Evolutionary conservation across 2,888 invertebrate species (phyloP).

Genomic region (Cantharis rustica): DNA sequence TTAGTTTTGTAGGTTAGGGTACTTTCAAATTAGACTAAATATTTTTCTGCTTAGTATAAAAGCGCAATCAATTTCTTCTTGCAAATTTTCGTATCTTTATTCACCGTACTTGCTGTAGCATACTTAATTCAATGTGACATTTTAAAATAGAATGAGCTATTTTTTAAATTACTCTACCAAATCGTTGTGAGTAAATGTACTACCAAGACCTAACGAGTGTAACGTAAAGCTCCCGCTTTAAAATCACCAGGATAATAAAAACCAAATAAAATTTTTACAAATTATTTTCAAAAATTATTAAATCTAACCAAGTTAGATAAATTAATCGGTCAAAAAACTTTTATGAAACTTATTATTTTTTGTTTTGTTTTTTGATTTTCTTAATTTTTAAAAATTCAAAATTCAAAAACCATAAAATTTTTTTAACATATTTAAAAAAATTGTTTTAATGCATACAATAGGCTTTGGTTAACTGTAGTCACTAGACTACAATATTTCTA

Average conservation of each 20-base stretch:
- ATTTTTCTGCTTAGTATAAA: background rate
- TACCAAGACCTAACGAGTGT: constrained; percentile 14
- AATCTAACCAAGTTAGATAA: background rate
- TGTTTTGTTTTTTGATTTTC: background rate
- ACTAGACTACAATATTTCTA: constrained; percentile 46
- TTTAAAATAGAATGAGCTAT: constrained; percentile 32
- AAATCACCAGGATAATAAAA: background rate
- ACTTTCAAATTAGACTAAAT: background rate
- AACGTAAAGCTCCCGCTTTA: background rate
- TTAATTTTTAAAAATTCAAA: background rate
- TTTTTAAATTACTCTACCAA: constrained; percentile 31
- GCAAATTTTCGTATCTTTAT: constrained; percentile 21
- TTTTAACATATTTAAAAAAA: background rate
- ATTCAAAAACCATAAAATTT: background rate
- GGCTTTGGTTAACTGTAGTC: constrained; percentile 33
- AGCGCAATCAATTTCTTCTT: background rate
- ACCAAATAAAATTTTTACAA: background rate
- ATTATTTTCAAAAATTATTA: background rate
- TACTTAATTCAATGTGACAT: constrained; percentile 33
- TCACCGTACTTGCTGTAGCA: constrained; percentile 29
- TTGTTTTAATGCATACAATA: background rate
- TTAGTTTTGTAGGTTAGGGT: too few species aligned
- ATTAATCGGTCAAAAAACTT: background rate
- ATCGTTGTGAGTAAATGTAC: constrained; percentile 19
- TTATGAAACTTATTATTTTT: background rate